Evolutionary conservation across 2,888 invertebrate genomes (phyloP), one percentile per base, ranked within the genome.

Genomic region (Drepana falcataria): DNA sequence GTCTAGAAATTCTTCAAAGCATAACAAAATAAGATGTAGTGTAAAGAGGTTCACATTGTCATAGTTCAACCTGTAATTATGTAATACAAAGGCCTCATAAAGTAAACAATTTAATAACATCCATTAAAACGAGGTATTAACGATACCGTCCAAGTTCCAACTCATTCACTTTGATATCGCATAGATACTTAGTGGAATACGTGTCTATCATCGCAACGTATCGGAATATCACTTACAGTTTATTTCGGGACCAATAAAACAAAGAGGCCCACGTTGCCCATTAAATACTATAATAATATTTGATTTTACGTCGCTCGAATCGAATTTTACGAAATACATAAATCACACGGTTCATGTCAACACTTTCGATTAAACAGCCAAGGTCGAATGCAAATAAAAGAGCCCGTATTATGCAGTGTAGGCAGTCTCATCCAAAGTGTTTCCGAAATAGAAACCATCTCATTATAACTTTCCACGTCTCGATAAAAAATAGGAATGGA

Each of bases 321-420:
- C 74, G 75, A 78, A 77, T 78, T 79, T 78, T 78, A 78, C 79
- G 78, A 73, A 81, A 81, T 73, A 70, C 67, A 86, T 88, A 90
- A 90, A 89, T 90, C 88, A 83, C 61, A 56, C 69, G 61, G 59
- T 63, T 60, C 73, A 69, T 89, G 87, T 90, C 89, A 89, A 81
- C 90, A 87, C 87, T 81, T 89, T 87, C 89, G 83, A 88, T 89
- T 89, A 88, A 81, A 77, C 59, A 52, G 53, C 60, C 83, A 89
- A 89, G 90, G 90, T 77, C 83, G 74, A 51, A 54, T 59, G 63
- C 66, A 67, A 77, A 77, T 75, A 75, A 77, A 69, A 80, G 63
- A 52, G 75, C 66, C 71, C 61, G 74, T 71, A 72, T 68, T 74
- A 72, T 68, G 71, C 69, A 68, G 71, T 66, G 79, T 88, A 87